Conservation (phyloP, 2,888 invertebrate genomes). For the Exephanes ischioxanthus region DNA sequence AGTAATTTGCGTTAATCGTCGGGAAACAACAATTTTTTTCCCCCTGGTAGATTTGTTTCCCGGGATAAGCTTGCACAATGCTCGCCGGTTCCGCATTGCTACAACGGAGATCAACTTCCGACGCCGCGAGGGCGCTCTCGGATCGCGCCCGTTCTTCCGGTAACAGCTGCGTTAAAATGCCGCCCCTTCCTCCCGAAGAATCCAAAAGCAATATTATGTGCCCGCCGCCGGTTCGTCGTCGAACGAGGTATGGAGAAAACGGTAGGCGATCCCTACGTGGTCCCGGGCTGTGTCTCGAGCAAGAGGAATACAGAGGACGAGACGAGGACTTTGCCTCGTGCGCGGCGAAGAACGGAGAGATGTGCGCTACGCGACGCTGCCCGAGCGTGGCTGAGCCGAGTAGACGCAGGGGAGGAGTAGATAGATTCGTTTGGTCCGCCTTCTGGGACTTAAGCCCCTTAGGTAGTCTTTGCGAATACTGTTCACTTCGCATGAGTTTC, state of each 20-base stretch:
- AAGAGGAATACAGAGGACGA: conserved; percentile 18
- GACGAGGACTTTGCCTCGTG: conserved; percentile 21
- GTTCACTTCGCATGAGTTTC: no score
- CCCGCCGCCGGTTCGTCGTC: conserved; percentile 62
- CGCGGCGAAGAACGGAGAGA: conserved; percentile 26
- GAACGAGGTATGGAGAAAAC: conserved; percentile 47
- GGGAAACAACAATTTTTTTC: not conserved
- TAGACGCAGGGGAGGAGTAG: conserved; percentile 1
- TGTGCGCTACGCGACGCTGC: conserved; percentile 5
- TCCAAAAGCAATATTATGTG: conserved; percentile 81
- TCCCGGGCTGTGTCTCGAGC: conserved; percentile 27
- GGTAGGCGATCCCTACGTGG: conserved; percentile 66
- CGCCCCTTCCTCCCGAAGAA: conserved; percentile 75
- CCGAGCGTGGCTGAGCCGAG: conserved; percentile 7
- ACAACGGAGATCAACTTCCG: conserved; percentile 11
- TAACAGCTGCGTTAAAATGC: conserved; percentile 80
- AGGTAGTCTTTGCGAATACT: no score
- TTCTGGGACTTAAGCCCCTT: no score
- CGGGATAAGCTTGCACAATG: not conserved
- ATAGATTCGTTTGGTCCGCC: not conserved
- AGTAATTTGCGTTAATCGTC: not conserved
- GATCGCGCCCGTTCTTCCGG: conserved; percentile 74
- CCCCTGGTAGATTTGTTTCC: not conserved
- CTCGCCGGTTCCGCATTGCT: conserved; percentile 13
- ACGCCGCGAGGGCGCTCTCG: conserved; percentile 36